These are phyloP conservation scores for Oreochromis grahami DNA, from an alignment of 2,797 vertebrate genomes.

Conservation along the genomic window DNA sequence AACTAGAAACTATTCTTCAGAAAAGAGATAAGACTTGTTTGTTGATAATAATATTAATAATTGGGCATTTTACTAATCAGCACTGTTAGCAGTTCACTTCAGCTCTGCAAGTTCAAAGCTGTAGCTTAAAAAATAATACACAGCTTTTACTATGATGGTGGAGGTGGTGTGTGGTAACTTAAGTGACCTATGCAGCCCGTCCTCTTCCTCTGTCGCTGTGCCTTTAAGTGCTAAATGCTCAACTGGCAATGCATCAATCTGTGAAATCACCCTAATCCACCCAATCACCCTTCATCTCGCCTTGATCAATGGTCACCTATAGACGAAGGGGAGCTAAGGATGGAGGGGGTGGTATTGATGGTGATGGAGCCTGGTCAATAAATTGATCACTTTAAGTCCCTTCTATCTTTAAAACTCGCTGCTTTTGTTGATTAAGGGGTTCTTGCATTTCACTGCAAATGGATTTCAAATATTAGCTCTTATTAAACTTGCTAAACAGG, in stretches of 20 bases:
- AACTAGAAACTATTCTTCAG: not conserved
- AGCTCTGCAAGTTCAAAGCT: not conserved
- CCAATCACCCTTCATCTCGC: slow-evolving; percentile 40
- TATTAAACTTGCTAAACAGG: slow-evolving; percentile 49
- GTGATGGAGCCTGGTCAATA: slow-evolving; percentile 33
- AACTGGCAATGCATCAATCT: slow-evolving; percentile 42
- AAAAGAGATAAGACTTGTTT: not conserved
- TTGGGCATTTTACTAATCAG: not conserved
- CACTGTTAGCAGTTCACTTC: not conserved
- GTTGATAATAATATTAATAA: not conserved
- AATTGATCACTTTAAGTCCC: slow-evolving; percentile 32
- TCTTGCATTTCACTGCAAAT: slow-evolving; percentile 22
- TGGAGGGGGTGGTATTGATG: slow-evolving; percentile 27
- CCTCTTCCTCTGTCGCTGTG: not conserved
- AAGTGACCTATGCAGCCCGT: not conserved
- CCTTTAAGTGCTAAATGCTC: slow-evolving; percentile 26
- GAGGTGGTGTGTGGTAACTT: not conserved
- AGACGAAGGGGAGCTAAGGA: not conserved
- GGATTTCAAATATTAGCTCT: slow-evolving; percentile 33
- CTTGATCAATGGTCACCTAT: slow-evolving; percentile 60
- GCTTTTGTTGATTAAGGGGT: slow-evolving; percentile 47
- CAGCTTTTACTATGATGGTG: not conserved
- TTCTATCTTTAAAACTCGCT: slow-evolving; percentile 26
- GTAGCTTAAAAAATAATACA: not conserved
- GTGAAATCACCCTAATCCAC: slow-evolving; percentile 55